These are phyloP conservation scores for Actinia equina DNA, from an alignment of 64 coral and sea anemone genomes.

Conservation along the genomic window DNA sequence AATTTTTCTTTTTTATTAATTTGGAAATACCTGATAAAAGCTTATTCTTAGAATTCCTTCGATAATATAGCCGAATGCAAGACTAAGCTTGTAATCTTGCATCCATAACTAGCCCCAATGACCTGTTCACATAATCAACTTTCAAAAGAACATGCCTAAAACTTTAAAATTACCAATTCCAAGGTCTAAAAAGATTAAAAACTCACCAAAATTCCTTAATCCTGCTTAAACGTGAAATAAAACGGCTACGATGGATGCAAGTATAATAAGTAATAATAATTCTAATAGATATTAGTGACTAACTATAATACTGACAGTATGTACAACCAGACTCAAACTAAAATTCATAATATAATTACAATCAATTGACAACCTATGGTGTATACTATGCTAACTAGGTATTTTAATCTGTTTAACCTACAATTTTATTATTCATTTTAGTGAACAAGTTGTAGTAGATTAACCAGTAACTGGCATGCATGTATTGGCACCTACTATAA, in stretches of 20 bases:
- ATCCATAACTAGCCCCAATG: too few relatives aligned
- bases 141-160: too few relatives aligned
- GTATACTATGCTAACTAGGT: background rate
- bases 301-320: slow-evolving; percentile 6
- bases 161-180: too few relatives aligned
- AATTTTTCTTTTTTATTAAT: too few relatives aligned
- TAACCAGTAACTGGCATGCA: background rate
- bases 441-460: slow-evolving; percentile 5
- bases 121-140: too few relatives aligned
- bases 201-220: background rate
- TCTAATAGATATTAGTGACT: background rate
- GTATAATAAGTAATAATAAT: background rate
- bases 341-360: background rate
- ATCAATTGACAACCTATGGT: background rate
- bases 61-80: too few relatives aligned
- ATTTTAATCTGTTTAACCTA: background rate
- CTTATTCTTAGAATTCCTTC: too few relatives aligned
- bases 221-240: background rate
- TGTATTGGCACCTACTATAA: background rate
- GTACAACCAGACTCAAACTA: background rate
- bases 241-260: background rate
- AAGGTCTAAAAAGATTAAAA: too few relatives aligned
- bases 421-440: background rate
- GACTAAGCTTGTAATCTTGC: too few relatives aligned
- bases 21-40: too few relatives aligned